Conservation (phyloP, 2,113 vertebrate species). For the Rhabdornis inornatus region DNA sequence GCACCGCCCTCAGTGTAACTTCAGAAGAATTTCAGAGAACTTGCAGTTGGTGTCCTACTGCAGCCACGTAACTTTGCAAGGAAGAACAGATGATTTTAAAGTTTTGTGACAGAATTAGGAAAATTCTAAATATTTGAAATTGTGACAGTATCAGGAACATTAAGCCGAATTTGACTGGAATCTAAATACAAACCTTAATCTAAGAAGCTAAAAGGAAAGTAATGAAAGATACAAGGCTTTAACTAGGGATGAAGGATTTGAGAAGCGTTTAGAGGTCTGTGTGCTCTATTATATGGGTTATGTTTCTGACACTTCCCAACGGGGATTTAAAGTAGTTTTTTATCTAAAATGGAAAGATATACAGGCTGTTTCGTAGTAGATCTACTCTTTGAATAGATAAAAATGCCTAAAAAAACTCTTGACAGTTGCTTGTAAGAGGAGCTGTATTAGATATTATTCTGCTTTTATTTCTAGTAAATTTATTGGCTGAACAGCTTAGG, state of each 20-base stretch:
- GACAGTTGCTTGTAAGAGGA: background rate
- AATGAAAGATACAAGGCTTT: background rate
- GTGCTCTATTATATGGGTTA: background rate
- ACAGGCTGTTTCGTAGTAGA: background rate
- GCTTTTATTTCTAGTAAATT: background rate
- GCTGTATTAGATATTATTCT: background rate
- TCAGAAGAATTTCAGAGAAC: background rate
- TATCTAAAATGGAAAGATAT: background rate
- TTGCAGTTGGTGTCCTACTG: background rate
- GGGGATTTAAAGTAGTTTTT: background rate
- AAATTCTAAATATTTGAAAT: background rate
- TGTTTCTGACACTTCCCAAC: background rate
- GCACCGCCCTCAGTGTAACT: background rate
- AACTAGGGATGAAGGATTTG: background rate
- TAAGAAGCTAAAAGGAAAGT: background rate
- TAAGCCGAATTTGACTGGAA: background rate
- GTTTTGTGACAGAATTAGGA: background rate
- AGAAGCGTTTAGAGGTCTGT: background rate
- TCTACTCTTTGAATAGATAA: background rate
- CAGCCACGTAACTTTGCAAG: accelerated
- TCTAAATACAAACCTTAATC: background rate
- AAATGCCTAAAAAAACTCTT: background rate
- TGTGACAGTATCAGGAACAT: background rate
- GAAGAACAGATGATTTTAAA: accelerated
- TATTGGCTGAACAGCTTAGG: background rate